Conservation (phyloP, 1,140 invertebrate genomes). For the Hesperophylax magnus region DNA sequence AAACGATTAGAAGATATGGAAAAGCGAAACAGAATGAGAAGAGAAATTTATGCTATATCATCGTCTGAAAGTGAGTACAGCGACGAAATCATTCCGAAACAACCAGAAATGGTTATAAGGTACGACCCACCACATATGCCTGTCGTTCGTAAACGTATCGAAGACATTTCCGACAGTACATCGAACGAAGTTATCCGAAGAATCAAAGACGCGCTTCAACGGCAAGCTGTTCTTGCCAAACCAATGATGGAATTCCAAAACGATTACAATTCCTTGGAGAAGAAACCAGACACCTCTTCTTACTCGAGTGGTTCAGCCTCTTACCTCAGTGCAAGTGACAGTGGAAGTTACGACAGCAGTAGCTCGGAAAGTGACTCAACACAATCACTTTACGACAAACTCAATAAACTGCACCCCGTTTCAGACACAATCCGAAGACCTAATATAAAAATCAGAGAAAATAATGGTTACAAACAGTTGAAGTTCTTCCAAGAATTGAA, state of each 20-base stretch:
- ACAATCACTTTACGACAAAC: constrained; percentile 32
- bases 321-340: constrained; percentile 1
- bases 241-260: constrained; percentile 26
- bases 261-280: not conserved
- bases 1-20: not conserved
- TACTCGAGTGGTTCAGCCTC: constrained; percentile 21
- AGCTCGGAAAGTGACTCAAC: constrained; percentile 9
- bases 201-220: constrained; percentile 20
- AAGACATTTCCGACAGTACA: not conserved
- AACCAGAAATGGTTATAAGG: no score
- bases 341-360: not conserved
- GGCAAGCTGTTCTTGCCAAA: constrained; percentile 3
- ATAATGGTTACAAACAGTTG: constrained; percentile 32
- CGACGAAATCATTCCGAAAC: not conserved
- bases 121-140: not conserved
- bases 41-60: not conserved
- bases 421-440: constrained; percentile 29
- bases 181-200: not conserved
- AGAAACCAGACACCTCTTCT: not conserved
- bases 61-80: not conserved
- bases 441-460: constrained; percentile 12
- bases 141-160: not conserved
- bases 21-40: constrained; percentile 3
- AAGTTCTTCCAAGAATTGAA: constrained; percentile 48
- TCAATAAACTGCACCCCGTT: not conserved